Percentiles rank a stretch among this genome's conserved stretches.
Conservation (phyloP, 1,140 invertebrate genomes). For the Tribolium castaneum region DNA sequence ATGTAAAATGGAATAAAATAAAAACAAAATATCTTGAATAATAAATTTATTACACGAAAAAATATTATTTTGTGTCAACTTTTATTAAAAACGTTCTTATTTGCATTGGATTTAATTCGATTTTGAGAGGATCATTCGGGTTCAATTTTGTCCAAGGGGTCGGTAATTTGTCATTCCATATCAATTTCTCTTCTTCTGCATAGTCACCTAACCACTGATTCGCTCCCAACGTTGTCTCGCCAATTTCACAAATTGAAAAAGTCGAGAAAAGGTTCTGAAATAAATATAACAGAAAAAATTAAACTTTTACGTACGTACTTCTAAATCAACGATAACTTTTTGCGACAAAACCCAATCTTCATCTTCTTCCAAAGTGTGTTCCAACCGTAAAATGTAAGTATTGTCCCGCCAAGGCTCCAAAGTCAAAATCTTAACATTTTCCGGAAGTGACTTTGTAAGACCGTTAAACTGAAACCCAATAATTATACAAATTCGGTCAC, state of each 20-base stretch:
- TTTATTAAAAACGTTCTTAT: conserved; percentile 45
- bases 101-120: conserved; percentile 45
- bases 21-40: no score
- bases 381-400: conserved; percentile 80
- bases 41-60: no score
- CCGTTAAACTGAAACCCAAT: conserved; percentile 41
- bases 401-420: conserved; percentile 81
- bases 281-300: neutral
- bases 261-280: conserved; percentile 32
- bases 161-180: conserved; percentile 4
- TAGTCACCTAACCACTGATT: conserved; percentile 41
- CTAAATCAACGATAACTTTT: conserved; percentile 68
- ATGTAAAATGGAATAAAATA: no score
- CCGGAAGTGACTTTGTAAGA: conserved; percentile 68
- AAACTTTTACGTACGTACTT: conserved; percentile 57
- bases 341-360: conserved; percentile 72
- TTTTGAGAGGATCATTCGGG: conserved; percentile 15
- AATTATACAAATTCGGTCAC: neutral
- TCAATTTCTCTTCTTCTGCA: conserved; percentile 14
- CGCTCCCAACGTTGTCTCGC: conserved; percentile 41
- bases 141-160: neutral
- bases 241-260: conserved; percentile 21
- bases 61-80: neutral
- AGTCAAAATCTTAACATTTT: conserved; percentile 85
- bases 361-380: conserved; percentile 83